phyloP scores from a whole-genome alignment of 2,888 invertebrate genomes.

The Phlogophora meticulosa region DNA sequence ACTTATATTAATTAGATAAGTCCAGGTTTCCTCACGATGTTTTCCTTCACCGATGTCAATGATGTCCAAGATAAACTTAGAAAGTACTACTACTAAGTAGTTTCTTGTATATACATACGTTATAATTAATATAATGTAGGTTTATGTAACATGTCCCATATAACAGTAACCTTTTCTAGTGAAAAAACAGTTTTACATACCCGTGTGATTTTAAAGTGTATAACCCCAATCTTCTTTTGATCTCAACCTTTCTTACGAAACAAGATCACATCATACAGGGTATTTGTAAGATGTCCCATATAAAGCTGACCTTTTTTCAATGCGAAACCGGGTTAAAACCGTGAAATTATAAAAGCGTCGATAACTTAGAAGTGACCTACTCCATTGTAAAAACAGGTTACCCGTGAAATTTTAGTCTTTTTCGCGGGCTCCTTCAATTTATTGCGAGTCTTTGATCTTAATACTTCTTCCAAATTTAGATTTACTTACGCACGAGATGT shows the following conservation, averaged over 20 bases:
- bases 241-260: background rate
- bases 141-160: constrained; percentile 2
- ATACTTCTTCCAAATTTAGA: constrained; percentile 21
- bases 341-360: background rate
- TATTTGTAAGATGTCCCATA: background rate
- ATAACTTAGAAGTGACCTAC: constrained; percentile 15
- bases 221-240: constrained; percentile 11
- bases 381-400: background rate
- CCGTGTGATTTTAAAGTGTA: background rate
- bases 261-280: background rate
- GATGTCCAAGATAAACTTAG: too few relatives aligned
- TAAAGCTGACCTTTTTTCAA: constrained; percentile 1
- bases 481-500: background rate
- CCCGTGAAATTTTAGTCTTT: constrained; percentile 6
- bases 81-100: too few relatives aligned
- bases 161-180: background rate
- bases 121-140: background rate
- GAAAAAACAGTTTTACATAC: background rate
- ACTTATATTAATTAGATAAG: too few relatives aligned
- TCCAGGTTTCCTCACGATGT: too few relatives aligned
- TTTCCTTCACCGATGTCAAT: too few relatives aligned
- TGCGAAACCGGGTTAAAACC: constrained; percentile 25
- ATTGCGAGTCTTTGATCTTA: constrained; percentile 29
- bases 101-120: too few relatives aligned
- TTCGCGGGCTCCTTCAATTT: background rate